These are phyloP conservation scores for Zelostemma sp. DNA, from an alignment of 1,140 invertebrate genomes.

Conservation along the genomic window DNA sequence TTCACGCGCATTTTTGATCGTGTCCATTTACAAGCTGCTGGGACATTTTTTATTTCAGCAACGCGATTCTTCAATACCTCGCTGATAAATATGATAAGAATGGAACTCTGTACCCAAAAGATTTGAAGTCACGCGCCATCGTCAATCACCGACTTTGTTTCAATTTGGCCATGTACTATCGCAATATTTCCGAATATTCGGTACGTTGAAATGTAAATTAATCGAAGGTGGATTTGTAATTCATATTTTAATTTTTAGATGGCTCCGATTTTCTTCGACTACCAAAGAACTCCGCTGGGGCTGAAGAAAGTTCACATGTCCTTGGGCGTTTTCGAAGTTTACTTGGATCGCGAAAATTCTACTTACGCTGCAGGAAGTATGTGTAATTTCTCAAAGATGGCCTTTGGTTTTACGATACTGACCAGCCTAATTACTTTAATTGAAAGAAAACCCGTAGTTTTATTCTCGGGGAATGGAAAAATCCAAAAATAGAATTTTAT, in stretches of 20 bases:
- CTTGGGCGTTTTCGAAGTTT: slow-evolving; percentile 77
- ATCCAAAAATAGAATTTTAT: too few relatives aligned
- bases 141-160: slow-evolving; percentile 83
- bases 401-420: too few relatives aligned
- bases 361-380: slow-evolving; percentile 76
- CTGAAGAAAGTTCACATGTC: slow-evolving; percentile 77
- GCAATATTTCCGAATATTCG: slow-evolving; percentile 75
- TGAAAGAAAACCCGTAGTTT: too few relatives aligned
- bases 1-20: slow-evolving; percentile 8
- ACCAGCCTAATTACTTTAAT: too few relatives aligned
- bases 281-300: slow-evolving; percentile 74
- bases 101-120: slow-evolving; percentile 78
- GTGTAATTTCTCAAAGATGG: slow-evolving; percentile 9
- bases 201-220: slow-evolving; percentile 69
- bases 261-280: slow-evolving; percentile 80
- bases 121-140: slow-evolving; percentile 75
- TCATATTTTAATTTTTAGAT: slow-evolving; percentile 48
- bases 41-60: slow-evolving; percentile 59
- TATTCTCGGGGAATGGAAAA: too few relatives aligned
- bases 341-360: slow-evolving; percentile 73
- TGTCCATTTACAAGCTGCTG: background rate
- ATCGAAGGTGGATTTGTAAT: slow-evolving; percentile 4
- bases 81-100: slow-evolving; percentile 78
- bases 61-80: slow-evolving; percentile 82
- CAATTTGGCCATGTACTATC: slow-evolving; percentile 81